Base-by-base conservation (phyloP, 2,113 vertebrate genomes). In the Aptenodytes patagonicus region DNA sequence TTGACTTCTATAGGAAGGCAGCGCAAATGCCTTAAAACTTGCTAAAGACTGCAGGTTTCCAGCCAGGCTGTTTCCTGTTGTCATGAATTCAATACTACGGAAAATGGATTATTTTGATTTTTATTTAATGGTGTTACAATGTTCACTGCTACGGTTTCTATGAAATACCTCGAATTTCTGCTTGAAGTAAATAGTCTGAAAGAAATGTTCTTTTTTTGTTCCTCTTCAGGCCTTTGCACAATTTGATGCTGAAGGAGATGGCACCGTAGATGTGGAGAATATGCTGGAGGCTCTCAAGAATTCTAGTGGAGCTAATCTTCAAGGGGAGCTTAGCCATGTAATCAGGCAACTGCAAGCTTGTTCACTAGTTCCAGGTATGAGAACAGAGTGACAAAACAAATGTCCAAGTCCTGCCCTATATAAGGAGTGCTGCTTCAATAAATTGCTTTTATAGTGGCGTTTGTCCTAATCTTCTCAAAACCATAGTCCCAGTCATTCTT, bases 311-410 rank as follows among this genome's bases (percentile, higher is more conserved):
- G 99, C 99, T 87, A 99, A 99, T 97, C 98, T 99, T 54, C 99
- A 99, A 76, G 99, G 99, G 82, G 99, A 99, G 92, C 98, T 99
- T 87, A 99, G 99, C 97, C 99, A 99, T 72, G 98, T 99, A 69
- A 99, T 99, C 96, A 98, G 99, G 96, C 99, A 99, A 46, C 98
- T 99, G 28, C 99, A 99, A 79, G 99, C 99, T 11, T 99, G 99
- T 96, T 99, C 99, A 7, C 98, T 99, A 16, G 99, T 99, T 73
- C 99, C 99, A 99, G 99, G 99, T 99, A 98, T 79, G 93, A 60
- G 47, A 61, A 51, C 62, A 64, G 62, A 44, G 40, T 29, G 21
- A 20, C 68, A 65, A 36, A 54, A 38, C 9, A 36, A 69, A 11
- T 14, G 12, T 49, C 34, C 42, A n/a, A 24, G n/a, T 28, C 54